Evolutionary conservation across 37 sponge, comb jelly and placozoan genomes (phyloP), one percentile per base, ranked within the genome.

Genomic region (Agelas oroides): DNA sequence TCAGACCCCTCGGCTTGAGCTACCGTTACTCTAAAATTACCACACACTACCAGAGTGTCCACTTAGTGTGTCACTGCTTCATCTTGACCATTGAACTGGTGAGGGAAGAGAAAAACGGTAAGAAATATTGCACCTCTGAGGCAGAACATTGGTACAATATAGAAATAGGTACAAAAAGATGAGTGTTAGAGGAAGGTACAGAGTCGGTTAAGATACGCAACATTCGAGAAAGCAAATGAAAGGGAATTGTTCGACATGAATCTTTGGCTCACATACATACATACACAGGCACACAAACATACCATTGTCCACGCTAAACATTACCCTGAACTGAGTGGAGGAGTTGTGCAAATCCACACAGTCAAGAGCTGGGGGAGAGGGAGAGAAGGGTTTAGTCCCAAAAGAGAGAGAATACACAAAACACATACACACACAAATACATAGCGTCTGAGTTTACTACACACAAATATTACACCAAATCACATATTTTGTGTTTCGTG

Each of bases 261-360:
- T n/a, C n/a, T 46, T 46, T 46, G 8, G 46, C 6, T 46, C 46
- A 73, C 27, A 52, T 53, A 73, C 56, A 73, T 53, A 73, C 53
- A 73, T 16, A 73, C 73, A 73, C 36, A 52, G 23, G 35, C 72
- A 71, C 27, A 61, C 27, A 61, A 23, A 61, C n/a, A 61, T 61
- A 27, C n/a, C 62, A 61, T 23, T 61, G 12, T 61, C n/a, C 62
- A 12, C 2, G 2, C 5, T 46, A 46, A 46, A 46, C 46, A 46
- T 46, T 46, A 46, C 46, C 46, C 46, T 8, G 46, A 46, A 46
- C 46, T 46, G 46, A 46, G 46, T 46, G 46, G 46, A 46, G 46
- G 8, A 46, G 6, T 46, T 46, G 46, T 46, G 46, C 46, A 46
- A 46, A 8, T 46, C 46, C 46, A 46, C 46, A 46, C 46, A 46